Evolutionary conservation across 2,113 vertebrate species (phyloP).

Genomic region (Petroica traversi): DNA sequence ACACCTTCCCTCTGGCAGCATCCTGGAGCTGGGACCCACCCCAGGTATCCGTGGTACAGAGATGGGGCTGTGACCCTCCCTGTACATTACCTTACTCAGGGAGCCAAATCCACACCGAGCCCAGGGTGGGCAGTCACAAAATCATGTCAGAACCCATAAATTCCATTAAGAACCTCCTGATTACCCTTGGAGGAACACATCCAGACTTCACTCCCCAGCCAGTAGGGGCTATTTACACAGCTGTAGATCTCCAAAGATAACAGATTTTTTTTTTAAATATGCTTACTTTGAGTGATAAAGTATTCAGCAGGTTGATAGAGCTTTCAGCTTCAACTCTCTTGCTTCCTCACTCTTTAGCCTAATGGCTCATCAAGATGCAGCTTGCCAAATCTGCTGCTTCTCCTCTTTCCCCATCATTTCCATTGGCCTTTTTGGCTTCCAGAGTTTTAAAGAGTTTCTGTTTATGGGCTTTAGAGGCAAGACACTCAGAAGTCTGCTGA

Average conservation of each 20-base stretch:
- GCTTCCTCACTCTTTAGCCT: background rate
- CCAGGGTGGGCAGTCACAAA: background rate
- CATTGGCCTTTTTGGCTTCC: background rate
- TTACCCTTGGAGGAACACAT: background rate
- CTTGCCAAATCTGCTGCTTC: background rate
- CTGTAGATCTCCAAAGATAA: background rate
- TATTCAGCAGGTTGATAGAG: background rate
- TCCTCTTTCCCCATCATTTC: background rate
- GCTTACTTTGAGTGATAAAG: background rate
- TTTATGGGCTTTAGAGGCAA: background rate
- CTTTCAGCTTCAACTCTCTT: background rate
- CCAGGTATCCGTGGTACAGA: background rate
- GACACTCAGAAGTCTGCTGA: background rate
- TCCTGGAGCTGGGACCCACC: fast-evolving
- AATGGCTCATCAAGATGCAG: background rate
- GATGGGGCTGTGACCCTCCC: background rate
- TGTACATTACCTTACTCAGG: background rate
- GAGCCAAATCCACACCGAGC: fast-evolving
- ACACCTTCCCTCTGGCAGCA: too few relatives aligned
- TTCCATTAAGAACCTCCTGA: background rate
- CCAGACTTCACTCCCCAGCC: background rate
- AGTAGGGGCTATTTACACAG: background rate
- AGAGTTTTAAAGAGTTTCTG: background rate
- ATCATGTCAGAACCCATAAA: background rate
- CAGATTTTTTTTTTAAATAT: background rate